Percentiles rank a stretch among this genome's conserved stretches.
Evolutionary conservation across 2,888 invertebrate species (phyloP).

Genomic region (Platycheirus albimanus): DNA sequence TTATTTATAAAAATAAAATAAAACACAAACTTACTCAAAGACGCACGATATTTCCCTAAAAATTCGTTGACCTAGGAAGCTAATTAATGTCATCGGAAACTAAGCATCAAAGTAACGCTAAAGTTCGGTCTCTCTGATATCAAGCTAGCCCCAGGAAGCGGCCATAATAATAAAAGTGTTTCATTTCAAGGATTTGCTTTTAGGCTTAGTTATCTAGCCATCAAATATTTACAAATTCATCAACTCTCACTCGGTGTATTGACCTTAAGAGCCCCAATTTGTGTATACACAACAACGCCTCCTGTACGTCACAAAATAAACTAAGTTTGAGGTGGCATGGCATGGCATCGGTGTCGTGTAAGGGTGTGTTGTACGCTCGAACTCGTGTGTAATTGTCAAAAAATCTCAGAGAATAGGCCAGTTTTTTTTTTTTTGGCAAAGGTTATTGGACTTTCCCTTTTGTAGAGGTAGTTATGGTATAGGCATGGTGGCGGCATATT

Average conservation of each 20-base stretch:
- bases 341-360: slow-evolving; percentile 13
- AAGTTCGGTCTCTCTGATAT: background rate
- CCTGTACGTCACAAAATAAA: slow-evolving; percentile 8
- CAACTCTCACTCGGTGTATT: slow-evolving; percentile 41
- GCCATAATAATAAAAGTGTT: slow-evolving; percentile 12
- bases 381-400: slow-evolving; percentile 47
- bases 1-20: background rate
- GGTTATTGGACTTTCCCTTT: slow-evolving; percentile 68
- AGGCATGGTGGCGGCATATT: background rate
- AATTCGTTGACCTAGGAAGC: slow-evolving; percentile 70
- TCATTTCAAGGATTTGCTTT: slow-evolving; percentile 44
- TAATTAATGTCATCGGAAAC: slow-evolving; percentile 53
- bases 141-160: slow-evolving; percentile 1
- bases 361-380: slow-evolving; percentile 25
- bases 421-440: slow-evolving; percentile 38
- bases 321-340: slow-evolving; percentile 2
- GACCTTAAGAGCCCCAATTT: slow-evolving; percentile 44
- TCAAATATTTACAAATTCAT: slow-evolving; percentile 59
- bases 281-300: slow-evolving; percentile 7
- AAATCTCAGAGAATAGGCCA: slow-evolving; percentile 26
- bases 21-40: slow-evolving; percentile 13
- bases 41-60: slow-evolving; percentile 47
- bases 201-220: slow-evolving; percentile 38
- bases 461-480: background rate
- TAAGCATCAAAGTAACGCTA: slow-evolving; percentile 18